Evolutionary conservation across 2,888 invertebrate species (phyloP).

Genomic region (Zygogramma bicolorata): DNA sequence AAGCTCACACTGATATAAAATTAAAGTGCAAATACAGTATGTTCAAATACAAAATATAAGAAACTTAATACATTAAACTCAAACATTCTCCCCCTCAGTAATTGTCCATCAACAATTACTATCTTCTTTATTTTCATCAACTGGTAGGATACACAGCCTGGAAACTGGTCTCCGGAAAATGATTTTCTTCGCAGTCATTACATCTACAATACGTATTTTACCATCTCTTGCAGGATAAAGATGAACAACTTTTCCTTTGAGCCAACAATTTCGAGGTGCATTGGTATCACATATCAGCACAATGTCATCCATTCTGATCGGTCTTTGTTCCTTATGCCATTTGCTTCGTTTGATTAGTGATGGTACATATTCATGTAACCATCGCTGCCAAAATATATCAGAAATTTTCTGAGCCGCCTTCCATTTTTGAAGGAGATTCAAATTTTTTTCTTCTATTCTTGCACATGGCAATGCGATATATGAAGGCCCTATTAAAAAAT

Average conservation of each 20-base stretch:
- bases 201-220: background rate
- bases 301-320: background rate
- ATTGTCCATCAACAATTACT: background rate
- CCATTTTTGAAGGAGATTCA: background rate
- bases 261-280: background rate
- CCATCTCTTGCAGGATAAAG: slow-evolving; percentile 3
- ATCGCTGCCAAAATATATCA: background rate
- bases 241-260: background rate
- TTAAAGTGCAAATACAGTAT: too few species aligned
- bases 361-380: background rate
- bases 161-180: background rate
- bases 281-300: background rate
- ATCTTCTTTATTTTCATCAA: background rate
- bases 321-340: background rate
- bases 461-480: background rate
- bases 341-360: background rate
- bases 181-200: background rate
- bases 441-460: background rate
- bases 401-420: background rate
- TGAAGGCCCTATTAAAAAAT: background rate
- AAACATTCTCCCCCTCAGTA: too few species aligned
- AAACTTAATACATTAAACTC: too few species aligned
- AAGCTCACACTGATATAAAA: too few species aligned
- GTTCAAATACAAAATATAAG: too few species aligned
- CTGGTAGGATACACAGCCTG: background rate